Evolutionary conservation across 2,888 invertebrate genomes (phyloP).

Genomic region (Caenorhabditis wallacei): DNA sequence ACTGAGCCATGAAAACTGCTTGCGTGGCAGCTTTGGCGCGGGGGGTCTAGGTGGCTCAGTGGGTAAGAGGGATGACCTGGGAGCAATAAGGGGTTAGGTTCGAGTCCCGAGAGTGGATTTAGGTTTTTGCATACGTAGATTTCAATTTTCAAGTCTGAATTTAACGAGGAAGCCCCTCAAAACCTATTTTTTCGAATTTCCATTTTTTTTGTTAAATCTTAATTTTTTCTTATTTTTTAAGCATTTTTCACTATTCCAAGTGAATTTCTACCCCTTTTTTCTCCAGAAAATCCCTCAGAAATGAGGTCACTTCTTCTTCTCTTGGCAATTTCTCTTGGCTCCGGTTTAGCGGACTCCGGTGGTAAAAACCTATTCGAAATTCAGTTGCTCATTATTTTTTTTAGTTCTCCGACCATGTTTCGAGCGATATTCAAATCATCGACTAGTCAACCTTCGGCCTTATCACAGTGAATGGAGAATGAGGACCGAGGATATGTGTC

Average conservation of each 20-base stretch:
- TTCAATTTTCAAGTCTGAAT: not conserved
- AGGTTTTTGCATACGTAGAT: not conserved
- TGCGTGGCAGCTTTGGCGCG: not conserved
- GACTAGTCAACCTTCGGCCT: constrained; percentile 75
- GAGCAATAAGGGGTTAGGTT: not conserved
- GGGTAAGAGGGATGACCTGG: constrained; percentile 2
- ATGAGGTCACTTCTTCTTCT: constrained; percentile 41
- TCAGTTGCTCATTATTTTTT: constrained; percentile 43
- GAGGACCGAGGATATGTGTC: constrained; percentile 79
- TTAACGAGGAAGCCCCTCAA: too few relatives aligned
- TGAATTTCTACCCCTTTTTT: not conserved
- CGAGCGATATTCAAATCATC: constrained; percentile 79
- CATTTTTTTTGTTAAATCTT: not conserved
- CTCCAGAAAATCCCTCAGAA: constrained; percentile 38
- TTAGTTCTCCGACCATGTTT: constrained; percentile 81
- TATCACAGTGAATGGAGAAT: constrained; percentile 82
- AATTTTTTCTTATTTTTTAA: not conserved
- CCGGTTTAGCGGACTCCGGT: constrained; percentile 32
- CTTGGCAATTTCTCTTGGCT: constrained; percentile 10
- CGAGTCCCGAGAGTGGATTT: not conserved
- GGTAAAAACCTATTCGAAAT: constrained; percentile 16
- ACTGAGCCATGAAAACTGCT: not conserved
- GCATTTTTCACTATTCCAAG: not conserved
- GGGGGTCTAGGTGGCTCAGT: not conserved
- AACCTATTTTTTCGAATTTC: not conserved